Base-by-base conservation (phyloP, 2,113 vertebrate species). In the Perca flavescens region DNA sequence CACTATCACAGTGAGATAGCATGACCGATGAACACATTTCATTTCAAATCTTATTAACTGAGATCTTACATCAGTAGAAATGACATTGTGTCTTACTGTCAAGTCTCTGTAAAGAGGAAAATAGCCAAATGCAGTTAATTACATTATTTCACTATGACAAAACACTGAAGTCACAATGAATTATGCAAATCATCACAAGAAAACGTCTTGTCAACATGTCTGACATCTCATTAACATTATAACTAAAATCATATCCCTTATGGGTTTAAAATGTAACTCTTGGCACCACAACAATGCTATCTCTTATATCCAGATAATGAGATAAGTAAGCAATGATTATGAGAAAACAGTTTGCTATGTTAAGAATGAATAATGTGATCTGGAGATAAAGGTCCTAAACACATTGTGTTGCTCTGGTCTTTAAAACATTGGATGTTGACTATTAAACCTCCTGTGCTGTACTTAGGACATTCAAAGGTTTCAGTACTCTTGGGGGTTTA, bases 231-330 rank as follows among this genome's bases (percentile, higher is more conserved):
- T 69, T 15, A 53, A 70, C 49, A n/a, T 2, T 17, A 10, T 56
- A 69, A 83, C 74, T 34, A 13, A 63, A 70, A 16, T 72, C 16
- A 2, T 54, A n/a, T 65, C 12, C 52, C 17, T 11, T n/a, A 49
- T 40, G 22, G 58, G 5, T 34, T 28, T 70, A 40, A 53, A 70
- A 71, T 79, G 15, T 36, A 71, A 47, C 76, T 80, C 7, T n/a
- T 79, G 57, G 61, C 56, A 63, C 11, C 0, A 9, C 19, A 82
- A 12, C 28, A 36, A 21, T 50, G 53, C 34, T 47, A 28, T 79
- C n/a, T 72, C n/a, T 69, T 63, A 15, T 77, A 22, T 73, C 43
- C 19, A 62, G 57, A 74, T 83, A 52, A 73, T 58, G 46, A 77
- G 63, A 57, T 57, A 36, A 73, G 68, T 19, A n/a, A 36, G 53